Percentiles rank a stretch among this genome's conserved stretches.
Evolutionary conservation across 2,113 vertebrate species (phyloP).

Genomic region (Festucalex cinctus): DNA sequence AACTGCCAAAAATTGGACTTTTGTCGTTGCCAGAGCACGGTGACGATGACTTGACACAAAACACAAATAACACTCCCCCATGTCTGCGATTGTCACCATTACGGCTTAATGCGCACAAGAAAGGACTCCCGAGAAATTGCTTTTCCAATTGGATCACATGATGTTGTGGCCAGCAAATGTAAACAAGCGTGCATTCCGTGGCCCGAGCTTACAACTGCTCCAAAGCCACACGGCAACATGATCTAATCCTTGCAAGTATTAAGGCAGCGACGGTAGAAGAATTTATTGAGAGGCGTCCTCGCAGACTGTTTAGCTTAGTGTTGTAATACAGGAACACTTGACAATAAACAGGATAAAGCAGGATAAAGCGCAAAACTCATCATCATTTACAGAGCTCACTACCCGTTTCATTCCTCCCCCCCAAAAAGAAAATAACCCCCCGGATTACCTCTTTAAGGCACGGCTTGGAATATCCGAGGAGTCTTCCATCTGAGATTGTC

Average conservation of each 20-base stretch:
- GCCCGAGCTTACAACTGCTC: neutral
- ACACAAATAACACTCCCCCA: no score
- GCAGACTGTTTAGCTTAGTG: conserved; percentile 43
- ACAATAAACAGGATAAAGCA: conserved; percentile 58
- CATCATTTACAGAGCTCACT: conserved; percentile 62
- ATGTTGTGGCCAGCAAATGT: neutral
- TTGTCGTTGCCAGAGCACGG: no score
- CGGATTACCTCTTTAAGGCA: conserved; percentile 73
- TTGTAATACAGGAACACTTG: conserved; percentile 47
- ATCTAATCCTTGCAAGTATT: conserved; percentile 29
- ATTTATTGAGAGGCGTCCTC: conserved; percentile 34
- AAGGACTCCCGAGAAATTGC: no score
- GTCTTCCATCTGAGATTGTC: conserved; percentile 20
- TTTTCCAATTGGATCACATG: neutral
- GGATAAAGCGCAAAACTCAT: conserved; percentile 63
- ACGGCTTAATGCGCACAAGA: no score
- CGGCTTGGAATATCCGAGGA: conserved; percentile 48
- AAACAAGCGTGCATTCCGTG: neutral
- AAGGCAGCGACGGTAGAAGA: conserved; percentile 11
- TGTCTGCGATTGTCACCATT: no score
- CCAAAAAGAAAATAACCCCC: conserved; percentile 51
- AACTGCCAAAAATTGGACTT: no score
- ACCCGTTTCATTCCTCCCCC: conserved; percentile 42
- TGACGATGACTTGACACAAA: no score
- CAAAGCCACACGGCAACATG: conserved; percentile 36